phyloP scores from a whole-genome alignment of 1,140 invertebrate species.

The Anastatus disparis region DNA sequence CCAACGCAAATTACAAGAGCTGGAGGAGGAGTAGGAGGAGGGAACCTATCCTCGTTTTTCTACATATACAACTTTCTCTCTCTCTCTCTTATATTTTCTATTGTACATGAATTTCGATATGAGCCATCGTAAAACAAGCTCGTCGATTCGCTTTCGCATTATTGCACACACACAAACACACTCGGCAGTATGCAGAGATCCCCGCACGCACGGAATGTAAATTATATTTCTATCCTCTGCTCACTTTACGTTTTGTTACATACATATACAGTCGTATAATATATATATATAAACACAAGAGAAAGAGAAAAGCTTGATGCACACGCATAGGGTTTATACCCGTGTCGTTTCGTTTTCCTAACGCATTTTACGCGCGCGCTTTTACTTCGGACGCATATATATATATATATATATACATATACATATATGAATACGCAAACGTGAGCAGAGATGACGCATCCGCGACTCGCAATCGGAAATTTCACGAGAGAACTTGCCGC shows the following conservation, averaged over 20 bases:
- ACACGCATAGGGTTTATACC: constrained; percentile 16
- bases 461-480: constrained; percentile 13
- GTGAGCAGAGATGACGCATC: not conserved
- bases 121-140: constrained; percentile 27
- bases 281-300: no score
- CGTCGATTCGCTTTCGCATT: constrained; percentile 38
- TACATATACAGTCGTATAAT: no score
- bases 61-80: no score
- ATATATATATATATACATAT: no score
- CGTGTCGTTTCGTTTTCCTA: constrained; percentile 14
- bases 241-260: no score
- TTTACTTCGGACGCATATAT: not conserved
- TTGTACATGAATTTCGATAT: no score
- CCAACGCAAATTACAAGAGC: no score
- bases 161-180: constrained; percentile 21
- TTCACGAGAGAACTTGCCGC: constrained; percentile 3
- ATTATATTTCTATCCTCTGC: constrained; percentile 9
- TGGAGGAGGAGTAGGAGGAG: no score
- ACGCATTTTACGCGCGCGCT: constrained; percentile 14
- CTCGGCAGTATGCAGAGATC: no score
- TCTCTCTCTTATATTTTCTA: no score
- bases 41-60: no score
- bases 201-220: constrained; percentile 10
- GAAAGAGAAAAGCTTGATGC: not conserved
- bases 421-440: not conserved